A percentile compares a stretch with the other conserved stretches of the same genome.
Evolutionary conservation across 1,140 invertebrate species (phyloP).

Genomic region (Sweltsa coloradensis): DNA sequence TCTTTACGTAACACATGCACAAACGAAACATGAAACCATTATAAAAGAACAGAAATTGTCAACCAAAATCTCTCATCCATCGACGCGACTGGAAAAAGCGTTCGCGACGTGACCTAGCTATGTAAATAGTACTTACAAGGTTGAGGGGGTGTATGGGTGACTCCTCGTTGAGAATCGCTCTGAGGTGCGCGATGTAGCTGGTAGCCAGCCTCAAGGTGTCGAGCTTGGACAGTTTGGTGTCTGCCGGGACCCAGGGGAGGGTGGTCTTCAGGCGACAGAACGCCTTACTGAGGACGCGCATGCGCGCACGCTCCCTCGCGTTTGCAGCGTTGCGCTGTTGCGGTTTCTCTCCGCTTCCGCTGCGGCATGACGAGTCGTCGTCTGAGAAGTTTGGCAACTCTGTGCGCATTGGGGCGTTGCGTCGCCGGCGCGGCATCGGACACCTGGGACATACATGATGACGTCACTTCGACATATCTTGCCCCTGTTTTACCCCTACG

Average conservation of each 20-base stretch:
- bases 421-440: slow-evolving; percentile 4
- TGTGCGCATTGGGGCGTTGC: neutral
- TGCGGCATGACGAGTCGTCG: neutral
- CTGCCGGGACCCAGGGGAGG: slow-evolving; percentile 84
- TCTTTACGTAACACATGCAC: too few species aligned
- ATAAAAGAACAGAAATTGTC: too few species aligned
- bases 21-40: too few species aligned
- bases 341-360: slow-evolving; percentile 4
- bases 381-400: neutral
- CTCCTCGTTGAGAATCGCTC: slow-evolving; percentile 50
- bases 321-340: slow-evolving; percentile 82
- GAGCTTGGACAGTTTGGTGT: slow-evolving; percentile 87
- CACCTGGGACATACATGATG: too few species aligned
- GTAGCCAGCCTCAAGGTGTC: slow-evolving; percentile 78
- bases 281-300: slow-evolving; percentile 84
- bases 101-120: too few species aligned
- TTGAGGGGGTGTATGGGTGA: slow-evolving; percentile 26
- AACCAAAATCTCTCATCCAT: too few species aligned
- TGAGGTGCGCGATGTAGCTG: slow-evolving; percentile 82
- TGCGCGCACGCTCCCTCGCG: slow-evolving; percentile 79
- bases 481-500: too few species aligned
- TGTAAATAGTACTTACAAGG: slow-evolving; percentile 31
- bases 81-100: too few species aligned
- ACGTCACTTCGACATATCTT: too few species aligned
- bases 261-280: slow-evolving; percentile 84